phyloP scores from a whole-genome alignment of 2,888 invertebrate genomes.

The Temnothorax ravouxi region DNA sequence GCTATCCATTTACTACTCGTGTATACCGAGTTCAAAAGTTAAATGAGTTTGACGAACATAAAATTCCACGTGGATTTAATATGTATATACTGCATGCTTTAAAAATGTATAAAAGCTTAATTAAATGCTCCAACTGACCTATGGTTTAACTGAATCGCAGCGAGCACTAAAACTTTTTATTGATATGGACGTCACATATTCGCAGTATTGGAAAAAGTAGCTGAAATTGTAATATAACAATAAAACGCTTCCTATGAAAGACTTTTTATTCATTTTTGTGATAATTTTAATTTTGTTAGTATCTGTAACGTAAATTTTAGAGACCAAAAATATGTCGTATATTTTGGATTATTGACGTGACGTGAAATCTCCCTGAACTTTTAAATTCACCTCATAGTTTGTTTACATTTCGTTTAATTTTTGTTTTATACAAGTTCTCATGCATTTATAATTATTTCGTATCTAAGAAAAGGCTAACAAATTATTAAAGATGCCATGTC shows the following conservation, averaged over 20 bases:
- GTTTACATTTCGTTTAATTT: neutral
- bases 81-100: slow-evolving; percentile 60
- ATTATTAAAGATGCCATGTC: slow-evolving; percentile 1
- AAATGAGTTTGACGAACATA: slow-evolving; percentile 59
- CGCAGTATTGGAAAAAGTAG: slow-evolving; percentile 32
- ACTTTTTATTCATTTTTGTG: slow-evolving; percentile 7
- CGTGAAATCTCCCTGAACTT: neutral
- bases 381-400: neutral
- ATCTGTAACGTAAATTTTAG: neutral
- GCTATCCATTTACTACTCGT: slow-evolving; percentile 53
- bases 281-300: neutral
- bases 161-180: slow-evolving; percentile 59
- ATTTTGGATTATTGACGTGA: neutral
- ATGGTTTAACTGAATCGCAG: slow-evolving; percentile 53
- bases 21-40: slow-evolving; percentile 52
- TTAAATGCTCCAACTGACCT: slow-evolving; percentile 60
- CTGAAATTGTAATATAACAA: slow-evolving; percentile 31
- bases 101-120: slow-evolving; percentile 63
- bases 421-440: neutral
- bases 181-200: slow-evolving; percentile 42
- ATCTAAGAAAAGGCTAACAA: neutral
- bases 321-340: neutral
- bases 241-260: neutral
- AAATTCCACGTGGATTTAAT: slow-evolving; percentile 62
- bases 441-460: neutral